A percentile compares a stretch with the other conserved stretches of the same genome.
These are phyloP conservation scores for Hypothenemus hampei DNA, from an alignment of 1,140 invertebrate species.

Conservation along the genomic window DNA sequence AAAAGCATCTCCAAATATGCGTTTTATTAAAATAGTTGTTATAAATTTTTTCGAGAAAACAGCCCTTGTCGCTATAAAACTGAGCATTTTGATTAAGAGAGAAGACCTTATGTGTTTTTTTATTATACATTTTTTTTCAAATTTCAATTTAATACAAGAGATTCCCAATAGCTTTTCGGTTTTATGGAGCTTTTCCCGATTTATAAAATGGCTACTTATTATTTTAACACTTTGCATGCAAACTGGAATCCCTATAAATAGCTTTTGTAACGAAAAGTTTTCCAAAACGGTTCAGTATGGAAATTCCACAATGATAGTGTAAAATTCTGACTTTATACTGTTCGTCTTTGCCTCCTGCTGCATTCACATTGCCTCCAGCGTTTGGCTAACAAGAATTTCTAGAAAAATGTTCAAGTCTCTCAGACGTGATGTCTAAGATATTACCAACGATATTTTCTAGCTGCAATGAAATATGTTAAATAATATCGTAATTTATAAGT, in stretches of 20 bases:
- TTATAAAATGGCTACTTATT: constrained; percentile 7
- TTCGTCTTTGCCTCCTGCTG: constrained; percentile 20
- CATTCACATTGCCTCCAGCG: constrained; percentile 15
- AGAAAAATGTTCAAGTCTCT: constrained; percentile 20
- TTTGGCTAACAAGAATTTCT: constrained; percentile 22
- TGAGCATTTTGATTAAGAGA: too few species aligned
- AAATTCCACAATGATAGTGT: constrained; percentile 23
- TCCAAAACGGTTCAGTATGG: constrained; percentile 15
- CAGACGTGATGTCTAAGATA: constrained; percentile 5
- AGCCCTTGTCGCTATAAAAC: too few species aligned
- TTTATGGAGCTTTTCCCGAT: too few species aligned
- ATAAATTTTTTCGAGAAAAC: constrained; percentile 6
- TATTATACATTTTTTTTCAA: too few species aligned
- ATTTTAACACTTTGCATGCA: constrained; percentile 23
- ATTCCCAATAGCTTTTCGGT: too few species aligned
- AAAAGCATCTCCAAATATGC: constrained; percentile 12
- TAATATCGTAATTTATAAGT: too few species aligned
- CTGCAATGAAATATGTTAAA: constrained; percentile 2
- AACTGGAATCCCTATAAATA: constrained; percentile 20
- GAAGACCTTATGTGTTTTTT: too few species aligned
- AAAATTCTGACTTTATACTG: constrained; percentile 26
- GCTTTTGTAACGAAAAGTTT: constrained; percentile 15
- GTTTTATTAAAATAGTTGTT: constrained; percentile 14
- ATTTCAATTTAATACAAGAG: too few species aligned
- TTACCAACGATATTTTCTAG: background rate